Evolutionary conservation across 2,888 invertebrate genomes (phyloP).

Genomic region (Abscondita cerata): DNA sequence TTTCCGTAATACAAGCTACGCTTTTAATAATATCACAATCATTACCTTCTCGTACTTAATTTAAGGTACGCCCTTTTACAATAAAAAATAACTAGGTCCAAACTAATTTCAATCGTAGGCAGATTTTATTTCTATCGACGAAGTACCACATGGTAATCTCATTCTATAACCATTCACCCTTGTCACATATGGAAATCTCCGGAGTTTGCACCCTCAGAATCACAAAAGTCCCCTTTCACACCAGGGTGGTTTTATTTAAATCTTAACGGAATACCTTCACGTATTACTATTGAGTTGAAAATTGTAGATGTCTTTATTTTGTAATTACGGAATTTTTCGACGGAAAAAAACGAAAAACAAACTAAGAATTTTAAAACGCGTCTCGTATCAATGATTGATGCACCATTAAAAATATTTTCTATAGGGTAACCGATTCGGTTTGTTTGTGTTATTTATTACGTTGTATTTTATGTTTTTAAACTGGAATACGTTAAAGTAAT

Average conservation of each 20-base stretch:
- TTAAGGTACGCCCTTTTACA: not conserved
- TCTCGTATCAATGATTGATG: conserved; percentile 29
- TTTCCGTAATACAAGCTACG: conserved; percentile 34
- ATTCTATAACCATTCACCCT: conserved; percentile 43
- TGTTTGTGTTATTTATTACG: too few species aligned
- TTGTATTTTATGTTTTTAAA: too few species aligned
- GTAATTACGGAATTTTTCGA: too few species aligned
- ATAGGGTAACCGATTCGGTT: too few species aligned
- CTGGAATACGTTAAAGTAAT: too few species aligned
- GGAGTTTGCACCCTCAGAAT: conserved; percentile 38
- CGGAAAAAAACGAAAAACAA: too few species aligned
- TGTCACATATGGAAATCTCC: conserved; percentile 43
- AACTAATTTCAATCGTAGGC: not conserved
- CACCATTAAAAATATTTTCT: conserved; percentile 25
- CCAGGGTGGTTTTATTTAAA: conserved; percentile 41
- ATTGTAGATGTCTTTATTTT: conserved; percentile 7
- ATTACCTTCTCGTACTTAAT: not conserved
- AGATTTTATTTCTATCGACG: conserved; percentile 10
- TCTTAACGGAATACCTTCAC: conserved; percentile 40
- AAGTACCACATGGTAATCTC: conserved; percentile 37
- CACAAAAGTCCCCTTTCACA: conserved; percentile 35
- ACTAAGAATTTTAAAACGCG: too few species aligned
- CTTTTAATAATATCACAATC: too few species aligned
- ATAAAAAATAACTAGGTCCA: not conserved
- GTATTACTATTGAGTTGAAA: conserved; percentile 34